Percentiles rank a stretch among this genome's conserved stretches.
phyloP scores from a whole-genome alignment of 2,113 vertebrate genomes.

The Podiceps cristatus region DNA sequence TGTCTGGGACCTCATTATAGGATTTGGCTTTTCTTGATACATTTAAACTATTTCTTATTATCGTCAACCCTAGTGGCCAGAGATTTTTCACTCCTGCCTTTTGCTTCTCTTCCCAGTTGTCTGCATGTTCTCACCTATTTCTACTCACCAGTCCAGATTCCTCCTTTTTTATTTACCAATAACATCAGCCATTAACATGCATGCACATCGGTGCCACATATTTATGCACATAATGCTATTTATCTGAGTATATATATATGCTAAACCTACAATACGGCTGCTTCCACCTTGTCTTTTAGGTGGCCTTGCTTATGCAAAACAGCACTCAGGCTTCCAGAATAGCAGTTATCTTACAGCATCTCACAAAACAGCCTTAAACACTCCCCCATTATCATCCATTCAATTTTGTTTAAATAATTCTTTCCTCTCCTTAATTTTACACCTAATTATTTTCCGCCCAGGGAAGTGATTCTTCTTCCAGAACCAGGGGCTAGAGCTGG shows the following conservation, averaged over 20 bases:
- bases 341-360: background rate
- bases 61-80: background rate
- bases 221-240: background rate
- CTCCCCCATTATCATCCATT: background rate
- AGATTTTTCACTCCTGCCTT: background rate
- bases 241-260: background rate
- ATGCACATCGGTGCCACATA: background rate
- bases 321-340: background rate
- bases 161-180: background rate
- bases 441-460: background rate
- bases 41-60: background rate
- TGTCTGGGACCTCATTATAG: background rate
- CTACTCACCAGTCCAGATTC: background rate
- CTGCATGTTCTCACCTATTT: background rate
- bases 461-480: background rate
- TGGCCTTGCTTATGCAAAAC: background rate
- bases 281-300: background rate
- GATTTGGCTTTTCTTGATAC: background rate
- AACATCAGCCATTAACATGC: background rate
- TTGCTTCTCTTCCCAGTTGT: background rate
- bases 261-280: background rate
- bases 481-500: background rate
- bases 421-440: background rate
- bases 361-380: background rate
- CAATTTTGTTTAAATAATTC: conserved; percentile 1